Evolutionary conservation across 2,113 vertebrate species (phyloP), one percentile per base, ranked within the genome.

Genomic region (Garra rufa): DNA sequence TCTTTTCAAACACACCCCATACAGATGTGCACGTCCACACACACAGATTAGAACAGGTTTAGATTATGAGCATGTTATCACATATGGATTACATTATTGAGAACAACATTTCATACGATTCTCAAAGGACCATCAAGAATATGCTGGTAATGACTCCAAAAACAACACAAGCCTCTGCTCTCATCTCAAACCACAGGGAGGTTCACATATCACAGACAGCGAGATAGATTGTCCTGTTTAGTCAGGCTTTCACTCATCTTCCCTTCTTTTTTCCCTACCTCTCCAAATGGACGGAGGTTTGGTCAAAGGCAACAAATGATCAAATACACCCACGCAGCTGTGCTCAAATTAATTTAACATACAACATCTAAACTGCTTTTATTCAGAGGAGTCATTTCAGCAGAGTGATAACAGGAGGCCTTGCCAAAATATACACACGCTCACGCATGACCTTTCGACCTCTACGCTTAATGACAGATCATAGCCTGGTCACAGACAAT

Each of bases 71-170:
- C 48, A 82, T 82, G 30, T 82, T 82, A 71, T 82, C 63, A 82
- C 80, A 82, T 41, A 82, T 82, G 65, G 80, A 82, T 82, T 82
- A 70, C 61, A 82, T 82, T 82, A 82, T 70, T 70, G 80, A 71
- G 65, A 82, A 48, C 79, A 70, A 82, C 65, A 70, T 82, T 70
- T 70, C 46, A 82, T 71, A 70, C 5, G 4, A 70, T 82, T 82
- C 63, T 82, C 80, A 70, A 34, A 82, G 80, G 65, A 71, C 80
- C 80, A 82, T 82, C 80, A 82, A 82, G 65, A 82, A 69, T 70
- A 82, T 82, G 63, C 80, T 82, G 79, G 80, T 82, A 82, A 82
- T 82, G 80, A 82, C 44, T 82, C 80, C 63, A 82, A 82, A 82
- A 82, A 41, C 65, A 82, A 82, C 79, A 81, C 63, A 70, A 52